Base-by-base conservation (phyloP, 2,888 invertebrate species). In the Spodoptera picta region DNA sequence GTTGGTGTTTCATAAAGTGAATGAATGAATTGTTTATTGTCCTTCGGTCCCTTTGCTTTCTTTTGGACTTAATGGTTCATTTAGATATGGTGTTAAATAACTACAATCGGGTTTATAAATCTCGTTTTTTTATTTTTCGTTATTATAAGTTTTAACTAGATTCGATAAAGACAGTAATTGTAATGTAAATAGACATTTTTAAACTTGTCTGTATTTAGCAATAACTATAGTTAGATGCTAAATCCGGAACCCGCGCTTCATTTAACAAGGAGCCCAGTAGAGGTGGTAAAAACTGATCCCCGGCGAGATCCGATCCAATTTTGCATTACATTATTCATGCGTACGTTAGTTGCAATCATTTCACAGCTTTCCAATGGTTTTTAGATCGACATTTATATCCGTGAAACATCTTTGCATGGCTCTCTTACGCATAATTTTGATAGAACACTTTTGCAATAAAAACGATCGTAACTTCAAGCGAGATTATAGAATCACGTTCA, bases 281-380 rank as follows among this genome's bases (percentile, higher is more conserved):
- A 55, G 65, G 65, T 61, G 72, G 60, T 60, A 73, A 73, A 69
- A 77, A 65, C 57, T 6, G 47, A 77, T 75, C 53, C 65, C 57
- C 50, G 47, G 57, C 41, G 58, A 76, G 74, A 69, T 72, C 73
- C 65, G 58, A 69, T 66, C 66, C 66, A 53, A 69, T 69, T 75
- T 77, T 73, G 59, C 69, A 73, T 9, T 70, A 72, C 62, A 72
- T 76, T 73, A 75, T 73, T 70, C 65, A 79, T 76, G 69, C 59
- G 71, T 79, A 73, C 61, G 69, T 67, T 73, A 69, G 79, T 82
- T 81, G 77, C 75, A 55, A 73, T 77, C 71, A 55, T 66, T 79
- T 74, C 67, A 73, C 82, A 78, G 75, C 83, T 86, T 84, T 83
- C 84, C 73, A 77, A 71, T 60, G 62, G 71, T 60, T 73, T 71